Percentiles rank a stretch among this genome's conserved stretches.
phyloP scores from a whole-genome alignment of 2,888 invertebrate species.

The Erynnis tages region DNA sequence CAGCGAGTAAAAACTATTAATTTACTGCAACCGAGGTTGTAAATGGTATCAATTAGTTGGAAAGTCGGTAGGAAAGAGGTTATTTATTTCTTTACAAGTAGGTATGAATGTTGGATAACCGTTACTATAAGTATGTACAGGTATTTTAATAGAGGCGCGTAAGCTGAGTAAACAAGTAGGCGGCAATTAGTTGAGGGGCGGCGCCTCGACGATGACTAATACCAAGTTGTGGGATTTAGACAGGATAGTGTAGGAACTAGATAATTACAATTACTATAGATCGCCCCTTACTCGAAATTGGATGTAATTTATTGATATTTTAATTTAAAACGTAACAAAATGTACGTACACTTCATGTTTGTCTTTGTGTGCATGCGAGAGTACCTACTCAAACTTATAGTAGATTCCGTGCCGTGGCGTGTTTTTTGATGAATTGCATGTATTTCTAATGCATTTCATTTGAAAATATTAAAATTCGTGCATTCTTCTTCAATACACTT shows the following conservation, averaged over 20 bases:
- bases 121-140: constrained; percentile 29
- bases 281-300: too few relatives aligned
- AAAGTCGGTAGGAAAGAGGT: constrained; percentile 24
- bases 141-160: constrained; percentile 47
- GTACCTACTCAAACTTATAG: too few relatives aligned
- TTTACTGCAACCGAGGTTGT: constrained; percentile 18
- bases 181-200: constrained; percentile 67
- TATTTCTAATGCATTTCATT: too few relatives aligned
- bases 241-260: constrained; percentile 1
- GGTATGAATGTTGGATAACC: constrained; percentile 27
- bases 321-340: too few relatives aligned
- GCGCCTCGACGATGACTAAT: constrained; percentile 26
- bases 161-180: constrained; percentile 64
- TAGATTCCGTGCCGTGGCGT: too few relatives aligned
- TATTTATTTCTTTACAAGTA: constrained; percentile 27
- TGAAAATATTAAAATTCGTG: too few relatives aligned
- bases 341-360: too few relatives aligned
- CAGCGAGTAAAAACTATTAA: constrained; percentile 18
- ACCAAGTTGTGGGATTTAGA: constrained; percentile 3
- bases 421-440: too few relatives aligned
- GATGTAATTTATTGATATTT: too few relatives aligned
- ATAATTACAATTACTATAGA: too few relatives aligned
- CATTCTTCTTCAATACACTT: too few relatives aligned
- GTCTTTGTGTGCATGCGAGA: too few relatives aligned
- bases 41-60: constrained; percentile 28